Evolutionary conservation across 2,797 vertebrate genomes (phyloP), one percentile per base, ranked within the genome.

Genomic region (Sebastolobus altivelis): DNA sequence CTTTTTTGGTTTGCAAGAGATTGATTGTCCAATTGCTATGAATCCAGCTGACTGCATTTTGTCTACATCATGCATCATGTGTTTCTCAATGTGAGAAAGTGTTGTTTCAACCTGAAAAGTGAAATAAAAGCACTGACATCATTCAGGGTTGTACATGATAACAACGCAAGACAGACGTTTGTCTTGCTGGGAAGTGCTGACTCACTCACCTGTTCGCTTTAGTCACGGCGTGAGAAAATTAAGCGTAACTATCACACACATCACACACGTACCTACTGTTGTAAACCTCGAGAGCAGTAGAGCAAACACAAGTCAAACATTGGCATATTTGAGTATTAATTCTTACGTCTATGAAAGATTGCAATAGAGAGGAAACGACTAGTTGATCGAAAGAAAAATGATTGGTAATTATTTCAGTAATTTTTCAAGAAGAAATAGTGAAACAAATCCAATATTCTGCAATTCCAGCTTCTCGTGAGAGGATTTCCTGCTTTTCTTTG

Each of bases 161-260:
- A 81, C 56, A 13, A 18, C 1, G 29, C 73, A 58, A 77, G 14
- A 66, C 63, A 58, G 75, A 73, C 29, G 18, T 25, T 8, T 60
- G 68, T 55, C 2, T 38, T 59, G 20, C 37, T 35, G 13, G 20
- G 8, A 2, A 69, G 18, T 31, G 77, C 68, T 91, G 83, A 91
- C 35, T 91, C 90, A 90, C 38, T 91, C 90, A 91, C 75, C 63
- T 73, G 59, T 78, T 82, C 10, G 6, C n/a, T 59, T 89, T 70
- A 81, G 59, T 87, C 84, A 84, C 16, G 29, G 4, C 0, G 59
- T 88, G 88, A 77, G 88, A 88, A 92, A 77, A 82, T 40, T 8
- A 5, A 43, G 29, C 29, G 6, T 9, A 5, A 33, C 0, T 74
- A 38, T 37, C 3, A 5, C 20, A n/a, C 49, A 4, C 16, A 38